Conservation (phyloP, 2,797 vertebrate species). For the Linurgus olivaceus region DNA sequence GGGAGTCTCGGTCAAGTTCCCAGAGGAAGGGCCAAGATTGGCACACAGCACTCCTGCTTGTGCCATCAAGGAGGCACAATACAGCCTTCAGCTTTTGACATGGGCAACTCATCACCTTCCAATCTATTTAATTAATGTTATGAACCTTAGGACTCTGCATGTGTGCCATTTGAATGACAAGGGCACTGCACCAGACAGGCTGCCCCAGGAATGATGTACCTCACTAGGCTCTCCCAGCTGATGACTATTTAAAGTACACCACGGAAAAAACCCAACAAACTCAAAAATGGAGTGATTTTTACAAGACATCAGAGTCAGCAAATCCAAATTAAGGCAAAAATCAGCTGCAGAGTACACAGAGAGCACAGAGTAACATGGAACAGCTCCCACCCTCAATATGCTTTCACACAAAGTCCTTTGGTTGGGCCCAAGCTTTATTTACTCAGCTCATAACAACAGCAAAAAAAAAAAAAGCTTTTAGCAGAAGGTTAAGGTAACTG, state of each 20-base stretch:
- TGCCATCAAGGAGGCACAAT: background rate
- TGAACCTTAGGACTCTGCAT: background rate
- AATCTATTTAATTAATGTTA: background rate
- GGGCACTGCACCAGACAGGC: background rate
- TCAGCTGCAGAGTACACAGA: background rate
- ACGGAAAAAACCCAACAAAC: background rate
- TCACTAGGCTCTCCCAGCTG: background rate
- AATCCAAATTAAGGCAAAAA: background rate
- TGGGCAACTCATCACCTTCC: background rate
- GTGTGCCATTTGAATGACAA: background rate
- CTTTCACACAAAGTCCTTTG: background rate
- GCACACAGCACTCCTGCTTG: background rate
- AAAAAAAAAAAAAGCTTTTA: background rate
- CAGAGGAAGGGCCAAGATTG: background rate
- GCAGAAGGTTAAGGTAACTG: conserved; percentile 15
- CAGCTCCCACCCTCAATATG: background rate
- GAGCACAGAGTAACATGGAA: background rate
- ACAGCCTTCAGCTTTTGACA: background rate
- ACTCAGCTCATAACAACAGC: background rate
- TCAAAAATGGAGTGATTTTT: background rate
- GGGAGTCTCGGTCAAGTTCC: background rate
- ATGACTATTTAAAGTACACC: background rate
- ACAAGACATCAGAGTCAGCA: background rate
- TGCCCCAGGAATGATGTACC: background rate
- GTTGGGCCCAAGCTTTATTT: background rate